These are phyloP conservation scores for Trinorchestia longiramus DNA, from an alignment of 1,140 invertebrate genomes.

Conservation along the genomic window DNA sequence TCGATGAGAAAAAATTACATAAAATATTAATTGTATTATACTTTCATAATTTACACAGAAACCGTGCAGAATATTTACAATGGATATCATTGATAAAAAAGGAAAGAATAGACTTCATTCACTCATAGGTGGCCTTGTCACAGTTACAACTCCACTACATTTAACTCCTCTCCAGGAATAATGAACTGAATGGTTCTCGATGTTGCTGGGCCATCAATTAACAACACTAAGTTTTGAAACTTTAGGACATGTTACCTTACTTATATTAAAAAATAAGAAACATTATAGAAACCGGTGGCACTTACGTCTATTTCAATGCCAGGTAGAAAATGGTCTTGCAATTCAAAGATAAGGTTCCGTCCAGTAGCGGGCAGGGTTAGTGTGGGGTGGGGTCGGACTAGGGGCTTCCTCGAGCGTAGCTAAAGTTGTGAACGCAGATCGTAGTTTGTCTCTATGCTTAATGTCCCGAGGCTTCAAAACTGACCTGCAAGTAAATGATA, in stretches of 20 bases:
- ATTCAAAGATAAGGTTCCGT: slow-evolving; percentile 73
- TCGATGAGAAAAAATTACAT: no score
- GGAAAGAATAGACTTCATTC: no score
- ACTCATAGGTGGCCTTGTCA: no score
- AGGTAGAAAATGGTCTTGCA: slow-evolving; percentile 56
- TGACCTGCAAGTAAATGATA: slow-evolving; percentile 56
- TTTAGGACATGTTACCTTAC: neutral
- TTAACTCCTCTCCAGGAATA: no score
- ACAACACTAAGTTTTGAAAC: no score
- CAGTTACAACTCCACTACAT: no score
- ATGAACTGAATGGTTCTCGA: no score
- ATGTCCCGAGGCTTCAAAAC: slow-evolving; percentile 84
- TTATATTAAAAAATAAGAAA: neutral
- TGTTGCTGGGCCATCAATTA: no score
- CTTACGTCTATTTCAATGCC: neutral
- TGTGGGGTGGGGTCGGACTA: slow-evolving; percentile 51
- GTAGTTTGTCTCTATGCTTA: slow-evolving; percentile 75
- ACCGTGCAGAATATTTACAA: no score
- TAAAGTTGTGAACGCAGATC: slow-evolving; percentile 70
- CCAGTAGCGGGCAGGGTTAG: slow-evolving; percentile 71
- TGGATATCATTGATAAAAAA: no score
- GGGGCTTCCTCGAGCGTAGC: slow-evolving; percentile 68
- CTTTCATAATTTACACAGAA: no score
- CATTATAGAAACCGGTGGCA: neutral
- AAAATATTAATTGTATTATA: no score